Evolutionary conservation across 2,113 vertebrate genomes (phyloP), one percentile per base, ranked within the genome.

Genomic region (Myocastor coypus): DNA sequence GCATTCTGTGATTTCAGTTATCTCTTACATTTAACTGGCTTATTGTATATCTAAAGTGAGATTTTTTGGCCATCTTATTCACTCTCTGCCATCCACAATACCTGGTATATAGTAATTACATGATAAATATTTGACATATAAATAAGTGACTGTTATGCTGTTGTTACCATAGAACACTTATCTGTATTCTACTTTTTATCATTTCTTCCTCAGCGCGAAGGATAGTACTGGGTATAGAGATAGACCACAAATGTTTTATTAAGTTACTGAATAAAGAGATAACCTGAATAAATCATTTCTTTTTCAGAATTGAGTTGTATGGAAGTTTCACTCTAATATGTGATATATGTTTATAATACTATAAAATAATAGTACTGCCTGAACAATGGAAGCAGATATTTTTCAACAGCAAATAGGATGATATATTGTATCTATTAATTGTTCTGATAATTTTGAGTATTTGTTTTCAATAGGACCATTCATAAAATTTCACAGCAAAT

Each of bases 401-500:
- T 93, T 89, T 86, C 46, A 87, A 32, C 11, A 89, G 26, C n/a
- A 83, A 87, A 8, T 46, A 73, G 28, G 88, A 87, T 30, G 12
- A 83, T 37, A 68, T 40, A 83, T 77, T 55, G 30, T 71, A 78
- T 81, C 77, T 10, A 66, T 13, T 82, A 78, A 77, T 78, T 75
- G 28, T 84, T 93, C 61, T 63, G 50, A 66, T 42, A 78, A 73
- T 69, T 69, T 63, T 88, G 5, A 42, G 77, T 69, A 75, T 16
- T 84, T 69, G 64, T 86, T 82, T 64, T 34, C 46, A 89, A 24
- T n/a, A 87, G 42, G 30, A 17, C 24, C 59, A 92, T 32, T 61
- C 77, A 80, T 71, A 40, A 83, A 94, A 94, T 89, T 81, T 57
- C 32, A 87, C 5, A 42, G 42, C 24, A 77, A 71, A 89, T 55